Conservation (phyloP, 2,888 invertebrate species). For the Lasioglossum morio region DNA sequence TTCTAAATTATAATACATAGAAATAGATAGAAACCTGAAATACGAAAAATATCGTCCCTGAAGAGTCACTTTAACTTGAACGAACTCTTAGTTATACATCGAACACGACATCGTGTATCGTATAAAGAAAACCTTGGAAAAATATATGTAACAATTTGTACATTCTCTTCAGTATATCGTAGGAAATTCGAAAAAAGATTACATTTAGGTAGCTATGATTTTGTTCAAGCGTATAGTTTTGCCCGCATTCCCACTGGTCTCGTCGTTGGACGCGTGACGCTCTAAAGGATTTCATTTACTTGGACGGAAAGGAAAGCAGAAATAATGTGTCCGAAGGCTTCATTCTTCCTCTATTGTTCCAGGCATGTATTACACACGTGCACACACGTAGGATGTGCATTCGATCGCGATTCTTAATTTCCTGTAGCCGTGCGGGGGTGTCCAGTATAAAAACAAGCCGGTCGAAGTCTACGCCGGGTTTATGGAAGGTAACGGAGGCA, state of each 20-base stretch:
- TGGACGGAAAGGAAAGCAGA: no score
- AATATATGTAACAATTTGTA: no score
- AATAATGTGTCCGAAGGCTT: neutral
- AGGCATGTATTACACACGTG: neutral
- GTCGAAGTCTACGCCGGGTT: neutral
- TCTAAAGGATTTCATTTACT: neutral
- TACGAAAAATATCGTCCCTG: no score
- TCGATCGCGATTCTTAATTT: slow-evolving; percentile 21
- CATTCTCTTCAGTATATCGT: neutral
- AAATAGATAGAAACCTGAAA: no score
- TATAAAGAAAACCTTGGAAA: no score
- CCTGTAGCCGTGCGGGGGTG: neutral
- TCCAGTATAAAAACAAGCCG: neutral
- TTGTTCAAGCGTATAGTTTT: neutral
- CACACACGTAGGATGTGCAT: neutral
- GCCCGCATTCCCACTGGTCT: neutral
- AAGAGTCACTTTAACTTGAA: no score
- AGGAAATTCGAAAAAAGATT: neutral
- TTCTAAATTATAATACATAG: no score
- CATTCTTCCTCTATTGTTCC: neutral
- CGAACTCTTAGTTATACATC: no score
- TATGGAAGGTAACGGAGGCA: slow-evolving; percentile 25
- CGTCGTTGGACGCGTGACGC: neutral
- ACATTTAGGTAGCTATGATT: neutral
- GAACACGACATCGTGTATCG: no score